phyloP scores from a whole-genome alignment of 2,113 vertebrate genomes.

The Pygoscelis antarcticus region DNA sequence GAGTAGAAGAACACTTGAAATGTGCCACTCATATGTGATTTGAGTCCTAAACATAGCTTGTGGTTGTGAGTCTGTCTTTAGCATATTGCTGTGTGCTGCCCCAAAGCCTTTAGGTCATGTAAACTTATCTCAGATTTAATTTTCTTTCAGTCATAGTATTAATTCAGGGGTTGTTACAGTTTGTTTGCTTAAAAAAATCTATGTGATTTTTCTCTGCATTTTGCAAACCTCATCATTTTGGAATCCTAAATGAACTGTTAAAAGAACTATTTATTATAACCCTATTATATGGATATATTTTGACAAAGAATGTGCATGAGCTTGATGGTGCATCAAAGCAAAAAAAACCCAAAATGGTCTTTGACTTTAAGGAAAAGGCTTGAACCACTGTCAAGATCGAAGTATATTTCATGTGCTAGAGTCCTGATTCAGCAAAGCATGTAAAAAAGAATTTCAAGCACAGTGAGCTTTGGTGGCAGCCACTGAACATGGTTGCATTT shows the following conservation, averaged over 20 bases:
- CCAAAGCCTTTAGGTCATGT: background rate
- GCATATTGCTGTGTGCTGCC: background rate
- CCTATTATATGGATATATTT: constrained; percentile 3
- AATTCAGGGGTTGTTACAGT: background rate
- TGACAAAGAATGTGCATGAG: constrained; percentile 24
- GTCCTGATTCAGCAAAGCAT: constrained; percentile 38
- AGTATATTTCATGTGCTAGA: background rate
- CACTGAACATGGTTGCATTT: constrained; percentile 10
- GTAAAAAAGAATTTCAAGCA: background rate
- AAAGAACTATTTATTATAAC: constrained; percentile 44
- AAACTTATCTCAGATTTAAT: constrained; percentile 16
- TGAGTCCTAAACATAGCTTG: constrained; percentile 25
- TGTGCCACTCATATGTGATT: constrained; percentile 1
- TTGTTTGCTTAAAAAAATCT: constrained; percentile 30
- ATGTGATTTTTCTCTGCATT: constrained; percentile 32
- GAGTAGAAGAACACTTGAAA: constrained; percentile 16
- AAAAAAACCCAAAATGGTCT: constrained; percentile 10
- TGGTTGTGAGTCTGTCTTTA: constrained; percentile 10
- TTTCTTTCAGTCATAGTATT: constrained; percentile 1
- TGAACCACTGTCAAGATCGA: constrained; percentile 20
- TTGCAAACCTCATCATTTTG: constrained; percentile 41
- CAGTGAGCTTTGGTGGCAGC: constrained; percentile 10
- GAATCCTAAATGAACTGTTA: constrained; percentile 48
- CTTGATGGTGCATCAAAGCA: constrained; percentile 34
- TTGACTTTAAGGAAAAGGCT: constrained; percentile 9